A percentile compares a stretch with the other conserved stretches of the same genome.
Evolutionary conservation across 2,113 vertebrate genomes (phyloP).

Genomic region (Mirounga angustirostris): DNA sequence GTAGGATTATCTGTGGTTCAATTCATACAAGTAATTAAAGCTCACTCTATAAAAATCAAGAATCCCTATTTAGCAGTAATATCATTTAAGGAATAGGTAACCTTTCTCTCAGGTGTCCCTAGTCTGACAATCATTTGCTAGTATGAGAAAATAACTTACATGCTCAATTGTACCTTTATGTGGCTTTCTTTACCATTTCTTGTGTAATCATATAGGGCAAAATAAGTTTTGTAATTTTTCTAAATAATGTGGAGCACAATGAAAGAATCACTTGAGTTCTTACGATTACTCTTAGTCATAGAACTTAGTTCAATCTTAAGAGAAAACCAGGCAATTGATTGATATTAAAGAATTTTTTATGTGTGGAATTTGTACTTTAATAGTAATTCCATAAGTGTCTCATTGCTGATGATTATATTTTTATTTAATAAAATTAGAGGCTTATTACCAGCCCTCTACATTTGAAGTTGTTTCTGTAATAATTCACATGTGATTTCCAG

Average conservation of each 20-base stretch:
- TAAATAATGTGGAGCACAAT: neutral
- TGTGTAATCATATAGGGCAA: neutral
- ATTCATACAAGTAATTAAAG: conserved; percentile 15
- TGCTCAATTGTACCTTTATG: neutral
- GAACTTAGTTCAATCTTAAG: neutral
- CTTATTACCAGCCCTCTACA: neutral
- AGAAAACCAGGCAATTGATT: neutral
- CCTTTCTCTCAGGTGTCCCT: neutral
- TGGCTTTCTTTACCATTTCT: neutral
- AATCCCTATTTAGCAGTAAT: neutral
- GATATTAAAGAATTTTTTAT: neutral
- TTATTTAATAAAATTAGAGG: conserved; percentile 33
- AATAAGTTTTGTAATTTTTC: neutral
- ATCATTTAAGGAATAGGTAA: neutral
- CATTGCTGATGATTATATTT: conserved; percentile 25
- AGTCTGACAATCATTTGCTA: neutral
- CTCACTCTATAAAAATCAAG: neutral
- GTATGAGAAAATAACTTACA: neutral
- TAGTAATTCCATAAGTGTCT: neutral
- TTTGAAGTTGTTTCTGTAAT: conserved; percentile 49
- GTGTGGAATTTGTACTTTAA: conserved; percentile 6
- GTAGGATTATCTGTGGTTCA: neutral
- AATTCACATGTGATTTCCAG: conserved; percentile 55
- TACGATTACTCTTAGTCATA: neutral
- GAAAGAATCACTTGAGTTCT: neutral